A percentile compares a stretch with the other conserved stretches of the same genome.
phyloP scores from a whole-genome alignment of 2,113 vertebrate species.

The Callithrix jacchus region DNA sequence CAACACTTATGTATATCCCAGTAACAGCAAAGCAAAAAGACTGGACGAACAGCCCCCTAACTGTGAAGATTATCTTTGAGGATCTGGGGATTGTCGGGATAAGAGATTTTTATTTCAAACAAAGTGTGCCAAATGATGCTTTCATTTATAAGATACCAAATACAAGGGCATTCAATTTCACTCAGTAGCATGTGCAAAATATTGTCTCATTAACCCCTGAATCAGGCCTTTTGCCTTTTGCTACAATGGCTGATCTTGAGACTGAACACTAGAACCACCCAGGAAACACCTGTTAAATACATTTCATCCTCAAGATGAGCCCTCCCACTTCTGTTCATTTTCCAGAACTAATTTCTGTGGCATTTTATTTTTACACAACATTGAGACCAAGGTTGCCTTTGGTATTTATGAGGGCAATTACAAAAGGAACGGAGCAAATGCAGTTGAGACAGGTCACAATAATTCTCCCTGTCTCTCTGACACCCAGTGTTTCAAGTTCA shows the following conservation, averaged over 20 bases:
- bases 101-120: background rate
- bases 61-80: background rate
- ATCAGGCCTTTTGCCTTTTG: too few relatives aligned
- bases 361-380: slow-evolving; percentile 69
- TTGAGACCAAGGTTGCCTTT: slow-evolving; percentile 72
- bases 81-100: background rate
- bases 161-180: background rate
- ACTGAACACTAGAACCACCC: background rate
- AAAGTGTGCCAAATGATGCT: background rate
- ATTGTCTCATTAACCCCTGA: background rate
- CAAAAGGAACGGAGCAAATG: slow-evolving; percentile 39
- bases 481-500: background rate
- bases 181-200: background rate
- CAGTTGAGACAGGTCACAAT: background rate
- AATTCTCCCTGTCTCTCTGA: slow-evolving; percentile 51
- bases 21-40: background rate
- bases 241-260: background rate
- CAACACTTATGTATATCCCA: background rate
- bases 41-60: background rate
- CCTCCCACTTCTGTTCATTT: slow-evolving; percentile 37
- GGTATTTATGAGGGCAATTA: slow-evolving; percentile 75
- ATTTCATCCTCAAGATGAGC: background rate
- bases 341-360: slow-evolving; percentile 67
- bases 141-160: background rate
- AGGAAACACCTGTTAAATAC: background rate